Percentiles rank a stretch among this genome's conserved stretches.
Conservation (phyloP, 2,113 vertebrate species). For the Arenaria interpres region DNA sequence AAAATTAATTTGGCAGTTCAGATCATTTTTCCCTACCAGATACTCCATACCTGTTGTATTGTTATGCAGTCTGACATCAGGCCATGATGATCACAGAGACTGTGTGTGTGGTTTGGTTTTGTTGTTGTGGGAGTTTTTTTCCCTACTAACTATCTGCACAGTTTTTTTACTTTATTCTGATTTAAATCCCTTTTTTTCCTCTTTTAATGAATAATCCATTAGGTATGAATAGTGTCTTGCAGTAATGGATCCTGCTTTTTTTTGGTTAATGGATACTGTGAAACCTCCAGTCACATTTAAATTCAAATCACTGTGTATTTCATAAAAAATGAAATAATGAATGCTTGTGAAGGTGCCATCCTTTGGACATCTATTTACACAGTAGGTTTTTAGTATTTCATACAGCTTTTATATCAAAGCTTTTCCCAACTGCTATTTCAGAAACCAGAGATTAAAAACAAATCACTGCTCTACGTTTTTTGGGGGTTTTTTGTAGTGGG, state of each 20-base stretch:
- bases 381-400: neutral
- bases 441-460: neutral
- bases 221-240: neutral
- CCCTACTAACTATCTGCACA: neutral
- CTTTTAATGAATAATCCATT: neutral
- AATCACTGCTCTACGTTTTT: neutral
- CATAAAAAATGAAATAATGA: neutral
- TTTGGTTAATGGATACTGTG: neutral
- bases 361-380: neutral
- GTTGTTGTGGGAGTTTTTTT: neutral
- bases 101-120: neutral
- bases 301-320: neutral
- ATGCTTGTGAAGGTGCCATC: neutral
- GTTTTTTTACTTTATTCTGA: neutral
- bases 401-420: neutral
- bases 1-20: neutral
- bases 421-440: neutral
- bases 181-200: neutral
- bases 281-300: neutral
- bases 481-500: neutral
- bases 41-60: neutral
- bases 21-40: neutral
- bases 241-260: neutral
- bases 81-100: neutral
- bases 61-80: neutral